Conservation (phyloP, 2,113 vertebrate genomes). For the Sorex fumeus region DNA sequence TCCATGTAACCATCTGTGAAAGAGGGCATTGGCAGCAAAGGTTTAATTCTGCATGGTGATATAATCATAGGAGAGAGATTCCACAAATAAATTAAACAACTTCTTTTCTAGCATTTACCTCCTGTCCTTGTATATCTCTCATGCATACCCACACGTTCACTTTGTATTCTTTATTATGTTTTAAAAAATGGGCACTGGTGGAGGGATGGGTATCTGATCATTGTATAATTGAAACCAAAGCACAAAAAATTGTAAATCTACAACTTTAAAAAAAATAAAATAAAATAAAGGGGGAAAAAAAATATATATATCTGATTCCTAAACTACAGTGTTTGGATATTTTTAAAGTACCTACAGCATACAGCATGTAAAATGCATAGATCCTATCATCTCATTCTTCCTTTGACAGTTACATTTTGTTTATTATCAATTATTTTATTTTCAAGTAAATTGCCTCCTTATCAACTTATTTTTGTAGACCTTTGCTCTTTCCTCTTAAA, state of each 20-base stretch:
- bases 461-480: not conserved
- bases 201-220: too few species aligned
- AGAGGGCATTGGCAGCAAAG: slow-evolving; percentile 29
- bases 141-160: not conserved
- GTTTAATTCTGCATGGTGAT: not conserved
- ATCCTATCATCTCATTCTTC: slow-evolving; percentile 31
- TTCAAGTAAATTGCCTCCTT: not conserved
- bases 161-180: slow-evolving; percentile 55
- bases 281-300: too few species aligned
- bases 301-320: slow-evolving; percentile 34
- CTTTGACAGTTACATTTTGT: not conserved
- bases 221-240: too few species aligned
- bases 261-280: too few species aligned
- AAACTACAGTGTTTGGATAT: slow-evolving; percentile 21
- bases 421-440: not conserved
- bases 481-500: slow-evolving; percentile 50
- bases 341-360: not conserved
- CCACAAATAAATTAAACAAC: not conserved
- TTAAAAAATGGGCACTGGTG: too few species aligned
- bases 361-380: not conserved
- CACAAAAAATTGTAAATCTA: too few species aligned
- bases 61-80: not conserved
- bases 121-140: slow-evolving; percentile 2
- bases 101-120: not conserved
- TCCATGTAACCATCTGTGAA: slow-evolving; percentile 68